phyloP scores from a whole-genome alignment of 2,113 vertebrate species.

The Eretmochelys imbricata region DNA sequence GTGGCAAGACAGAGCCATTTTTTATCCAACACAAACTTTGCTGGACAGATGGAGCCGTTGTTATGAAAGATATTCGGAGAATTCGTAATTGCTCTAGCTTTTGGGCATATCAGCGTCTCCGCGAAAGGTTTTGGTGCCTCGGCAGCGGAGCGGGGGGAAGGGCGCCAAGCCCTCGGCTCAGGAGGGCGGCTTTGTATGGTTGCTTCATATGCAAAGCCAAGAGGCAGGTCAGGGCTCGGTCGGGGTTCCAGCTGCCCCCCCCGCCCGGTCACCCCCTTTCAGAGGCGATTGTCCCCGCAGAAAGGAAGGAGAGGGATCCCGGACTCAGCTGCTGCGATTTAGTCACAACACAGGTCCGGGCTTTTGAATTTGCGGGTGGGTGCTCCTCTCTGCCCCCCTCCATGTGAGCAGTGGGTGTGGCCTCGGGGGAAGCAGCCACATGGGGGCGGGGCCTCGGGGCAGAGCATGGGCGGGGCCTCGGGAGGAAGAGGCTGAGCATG shows the following conservation, averaged over 20 bases:
- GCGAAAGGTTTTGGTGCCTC: fast-evolving
- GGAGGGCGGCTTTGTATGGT: too few species aligned
- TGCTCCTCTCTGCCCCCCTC: too few species aligned
- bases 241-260: neutral
- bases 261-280: neutral
- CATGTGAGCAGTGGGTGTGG: too few species aligned
- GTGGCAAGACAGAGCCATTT: neutral
- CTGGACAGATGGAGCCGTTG: neutral
- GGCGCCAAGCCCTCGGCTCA: fast-evolving
- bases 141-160: neutral
- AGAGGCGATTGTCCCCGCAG: neutral
- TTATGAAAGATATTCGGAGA: neutral
- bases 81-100: neutral
- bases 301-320: neutral
- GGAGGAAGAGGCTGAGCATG: too few species aligned
- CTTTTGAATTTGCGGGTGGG: too few species aligned
- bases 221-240: neutral
- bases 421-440: too few species aligned
- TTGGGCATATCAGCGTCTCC: neutral
- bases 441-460: too few species aligned
- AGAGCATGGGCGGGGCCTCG: too few species aligned
- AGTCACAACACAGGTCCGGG: too few species aligned
- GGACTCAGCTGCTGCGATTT: too few species aligned
- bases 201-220: neutral
- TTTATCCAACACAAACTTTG: neutral